A percentile compares a stretch with the other conserved stretches of the same genome.
phyloP scores from a whole-genome alignment of 2,888 invertebrate species.

The Sminthurinus aureus region DNA sequence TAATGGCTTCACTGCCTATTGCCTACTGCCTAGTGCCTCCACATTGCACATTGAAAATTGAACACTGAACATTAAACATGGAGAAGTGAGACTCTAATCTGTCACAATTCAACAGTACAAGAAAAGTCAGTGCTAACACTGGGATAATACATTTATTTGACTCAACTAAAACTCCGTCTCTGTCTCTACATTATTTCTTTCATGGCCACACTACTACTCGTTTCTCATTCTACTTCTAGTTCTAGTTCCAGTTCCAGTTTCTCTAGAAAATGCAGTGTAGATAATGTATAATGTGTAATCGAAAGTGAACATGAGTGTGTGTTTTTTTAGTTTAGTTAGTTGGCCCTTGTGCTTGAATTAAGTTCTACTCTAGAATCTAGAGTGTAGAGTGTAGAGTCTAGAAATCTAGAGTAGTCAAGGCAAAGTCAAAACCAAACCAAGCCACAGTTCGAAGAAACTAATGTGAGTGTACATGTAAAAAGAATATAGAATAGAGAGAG shows the following conservation, averaged over 20 bases:
- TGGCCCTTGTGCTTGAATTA: too few relatives aligned
- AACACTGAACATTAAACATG: neutral
- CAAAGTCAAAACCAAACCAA: too few relatives aligned
- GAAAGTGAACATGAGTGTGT: neutral
- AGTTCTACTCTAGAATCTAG: too few relatives aligned
- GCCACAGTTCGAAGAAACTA: neutral
- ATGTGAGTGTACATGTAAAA: neutral
- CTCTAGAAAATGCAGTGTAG: neutral
- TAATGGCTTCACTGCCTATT: neutral
- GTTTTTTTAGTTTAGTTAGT: too few relatives aligned
- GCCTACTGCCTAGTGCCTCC: too few relatives aligned
- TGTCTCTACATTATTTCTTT: neutral
- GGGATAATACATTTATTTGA: neutral
- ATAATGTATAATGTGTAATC: neutral
- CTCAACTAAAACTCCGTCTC: too few relatives aligned
- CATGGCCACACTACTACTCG: neutral
- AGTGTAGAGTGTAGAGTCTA: too few relatives aligned
- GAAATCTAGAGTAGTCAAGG: too few relatives aligned
- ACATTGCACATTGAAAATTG: too few relatives aligned
- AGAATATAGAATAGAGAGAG: neutral
- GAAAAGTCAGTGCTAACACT: neutral
- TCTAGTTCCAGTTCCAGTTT: neutral
- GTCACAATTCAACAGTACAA: neutral
- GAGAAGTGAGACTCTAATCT: neutral
- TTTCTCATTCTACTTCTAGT: too few relatives aligned